phyloP scores from a whole-genome alignment of 2,113 vertebrate species.

The Spea bombifrons region DNA sequence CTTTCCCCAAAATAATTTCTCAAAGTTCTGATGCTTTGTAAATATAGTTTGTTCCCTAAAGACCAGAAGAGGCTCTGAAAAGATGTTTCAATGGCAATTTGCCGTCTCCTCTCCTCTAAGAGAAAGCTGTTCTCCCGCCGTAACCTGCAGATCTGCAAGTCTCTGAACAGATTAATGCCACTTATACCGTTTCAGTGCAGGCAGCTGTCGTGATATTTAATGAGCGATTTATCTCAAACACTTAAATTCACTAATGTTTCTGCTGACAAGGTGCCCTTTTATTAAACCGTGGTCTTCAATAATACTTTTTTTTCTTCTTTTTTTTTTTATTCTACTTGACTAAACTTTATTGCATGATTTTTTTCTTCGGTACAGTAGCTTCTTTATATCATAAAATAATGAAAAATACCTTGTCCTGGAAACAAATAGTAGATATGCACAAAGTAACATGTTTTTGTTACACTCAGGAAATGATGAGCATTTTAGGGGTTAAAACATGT shows the following conservation, averaged over 20 bases:
- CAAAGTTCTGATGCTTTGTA: conserved; percentile 1
- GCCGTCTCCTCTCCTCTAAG: not conserved
- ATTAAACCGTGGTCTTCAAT: conserved; percentile 20
- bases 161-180: conserved; percentile 18
- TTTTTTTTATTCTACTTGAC: not conserved
- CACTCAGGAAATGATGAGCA: not conserved
- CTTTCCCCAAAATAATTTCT: not conserved
- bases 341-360: not conserved
- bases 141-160: conserved; percentile 6
- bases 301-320: conserved; percentile 2
- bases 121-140: not conserved
- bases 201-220: conserved; percentile 28
- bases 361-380: not conserved
- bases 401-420: not conserved
- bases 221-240: conserved; percentile 28
- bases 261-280: conserved; percentile 34
- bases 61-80: not conserved
- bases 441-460: conserved; percentile 3
- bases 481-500: not conserved
- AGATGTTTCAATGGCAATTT: not conserved
- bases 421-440: not conserved
- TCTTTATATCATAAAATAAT: conserved; percentile 12
- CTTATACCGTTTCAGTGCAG: not conserved
- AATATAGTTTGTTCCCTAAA: conserved; percentile 26
- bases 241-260: conserved; percentile 21